Evolutionary conservation across 1,140 invertebrate species (phyloP).

Genomic region (Linepithema humile): DNA sequence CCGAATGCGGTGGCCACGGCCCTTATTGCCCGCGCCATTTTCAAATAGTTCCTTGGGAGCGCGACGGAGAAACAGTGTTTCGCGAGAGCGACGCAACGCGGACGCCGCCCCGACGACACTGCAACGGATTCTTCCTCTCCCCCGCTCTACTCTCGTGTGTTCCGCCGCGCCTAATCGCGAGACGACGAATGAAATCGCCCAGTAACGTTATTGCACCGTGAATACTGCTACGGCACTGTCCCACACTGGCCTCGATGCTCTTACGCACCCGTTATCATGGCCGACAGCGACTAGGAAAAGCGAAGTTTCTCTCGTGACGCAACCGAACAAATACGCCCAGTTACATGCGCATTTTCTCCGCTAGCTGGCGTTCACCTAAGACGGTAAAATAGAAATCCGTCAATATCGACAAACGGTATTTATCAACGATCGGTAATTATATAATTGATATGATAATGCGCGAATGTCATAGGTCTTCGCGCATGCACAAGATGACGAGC

Average conservation of each 20-base stretch:
- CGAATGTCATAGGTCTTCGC: too few species aligned
- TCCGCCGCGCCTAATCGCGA: background rate
- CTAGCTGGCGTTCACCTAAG: conserved; percentile 58
- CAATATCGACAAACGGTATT: background rate
- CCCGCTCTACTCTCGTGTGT: background rate
- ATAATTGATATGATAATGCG: too few species aligned
- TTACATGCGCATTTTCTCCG: conserved; percentile 57
- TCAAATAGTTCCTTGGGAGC: conserved; percentile 64
- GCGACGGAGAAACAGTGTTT: background rate
- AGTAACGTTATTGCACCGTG: background rate
- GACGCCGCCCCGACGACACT: conserved; percentile 32
- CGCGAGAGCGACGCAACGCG: conserved; percentile 2
- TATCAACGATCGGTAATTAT: background rate
- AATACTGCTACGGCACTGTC: conserved; percentile 53
- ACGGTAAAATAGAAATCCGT: background rate
- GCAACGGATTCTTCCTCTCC: background rate
- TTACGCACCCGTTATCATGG: conserved; percentile 71
- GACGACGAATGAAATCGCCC: background rate
- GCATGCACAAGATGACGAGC: too few species aligned
- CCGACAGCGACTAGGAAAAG: conserved; percentile 66
- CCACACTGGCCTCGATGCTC: conserved; percentile 35
- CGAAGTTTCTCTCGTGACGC: conserved; percentile 75
- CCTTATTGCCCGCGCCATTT: conserved; percentile 65
- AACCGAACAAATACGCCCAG: conserved; percentile 70
- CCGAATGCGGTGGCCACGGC: conserved; percentile 63